Base-by-base conservation (phyloP, 2,113 vertebrate genomes). In the Acanthochromis polyacanthus region DNA sequence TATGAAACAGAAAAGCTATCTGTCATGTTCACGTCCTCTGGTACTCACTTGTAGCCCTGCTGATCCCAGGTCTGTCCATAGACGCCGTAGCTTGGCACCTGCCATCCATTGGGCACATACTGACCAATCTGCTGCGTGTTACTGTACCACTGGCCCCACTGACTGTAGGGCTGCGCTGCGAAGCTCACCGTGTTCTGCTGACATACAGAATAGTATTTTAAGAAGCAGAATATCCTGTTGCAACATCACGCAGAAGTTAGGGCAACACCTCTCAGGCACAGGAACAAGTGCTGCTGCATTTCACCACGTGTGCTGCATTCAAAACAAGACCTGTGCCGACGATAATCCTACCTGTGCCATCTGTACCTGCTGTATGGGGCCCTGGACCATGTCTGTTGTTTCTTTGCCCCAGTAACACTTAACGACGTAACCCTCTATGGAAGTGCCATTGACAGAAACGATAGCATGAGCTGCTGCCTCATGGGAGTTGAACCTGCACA, bases 401-500 rank as follows among this genome's bases (percentile, higher is more conserved):
- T 99, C 98, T 91, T 99, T 99, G 79, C 97, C 98, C 98, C 98
- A 99, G 83, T 98, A 99, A 78, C 98, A 99, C 81, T 99, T 99
- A 15, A 99, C 98, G 0, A 97, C 93, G 46, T 98, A 96, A 16
- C 97, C 97, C 86, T 99, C 98, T 74, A 99, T 96, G 55, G 95
- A 95, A 0, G 97, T 98, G 23, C 97, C 97, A 2, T 99, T 99
- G 75, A 99, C 97, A 0, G 97, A 99, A 25, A 99, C 98, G 55
- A 99, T 99, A 28, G 98, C 98, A 16, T 98, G 97, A 8, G 98
- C 97, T 0, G 98, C 97, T 3, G 96, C 97, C 93, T 99, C 97
- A 16, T 99, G 98, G 28, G 97, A 96, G 71, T 89, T 97, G 75
- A 99, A 99, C 75, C 90, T 93, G 80, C 38, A 51, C 6, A 43